A percentile compares a stretch with the other conserved stretches of the same genome.
phyloP scores from a whole-genome alignment of 2,888 invertebrate genomes.

The Caenorhabditis uteleia region DNA sequence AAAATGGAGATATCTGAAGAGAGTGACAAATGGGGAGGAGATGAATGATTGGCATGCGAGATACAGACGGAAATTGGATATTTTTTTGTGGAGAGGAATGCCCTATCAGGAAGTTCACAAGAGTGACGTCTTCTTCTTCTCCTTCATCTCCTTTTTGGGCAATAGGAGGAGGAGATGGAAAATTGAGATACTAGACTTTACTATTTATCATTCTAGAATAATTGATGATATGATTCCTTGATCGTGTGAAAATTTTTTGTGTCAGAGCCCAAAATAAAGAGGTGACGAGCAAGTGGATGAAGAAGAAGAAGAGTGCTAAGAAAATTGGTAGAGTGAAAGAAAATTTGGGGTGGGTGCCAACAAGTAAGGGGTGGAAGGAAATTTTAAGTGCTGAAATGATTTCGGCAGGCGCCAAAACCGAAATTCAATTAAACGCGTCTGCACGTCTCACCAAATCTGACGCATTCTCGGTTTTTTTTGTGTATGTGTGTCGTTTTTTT shows the following conservation, averaged over 20 bases:
- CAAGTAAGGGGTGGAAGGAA: slow-evolving; percentile 23
- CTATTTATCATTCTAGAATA: neutral
- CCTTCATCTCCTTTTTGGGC: no score
- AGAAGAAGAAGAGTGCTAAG: slow-evolving; percentile 2
- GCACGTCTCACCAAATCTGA: slow-evolving; percentile 34
- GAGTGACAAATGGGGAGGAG: no score
- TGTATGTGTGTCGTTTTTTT: no score
- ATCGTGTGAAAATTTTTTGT: neutral
- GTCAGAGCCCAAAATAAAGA: neutral
- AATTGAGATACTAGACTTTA: no score
- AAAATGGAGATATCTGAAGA: no score
- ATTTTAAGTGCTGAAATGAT: slow-evolving; percentile 42
- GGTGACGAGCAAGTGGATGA: slow-evolving; percentile 1
- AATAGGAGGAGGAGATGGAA: no score
- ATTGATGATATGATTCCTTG: neutral
- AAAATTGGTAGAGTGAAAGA: slow-evolving; percentile 4
- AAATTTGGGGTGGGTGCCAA: slow-evolving; percentile 7
- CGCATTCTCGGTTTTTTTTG: no score
- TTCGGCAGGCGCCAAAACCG: slow-evolving; percentile 38
- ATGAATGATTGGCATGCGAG: no score
- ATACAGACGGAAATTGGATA: no score
- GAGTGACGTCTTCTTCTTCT: no score
- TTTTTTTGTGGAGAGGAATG: no score
- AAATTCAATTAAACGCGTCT: slow-evolving; percentile 42
- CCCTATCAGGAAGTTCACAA: no score